Base-by-base conservation (phyloP, 1,140 invertebrate species). In the Neuroterus valhalla region DNA sequence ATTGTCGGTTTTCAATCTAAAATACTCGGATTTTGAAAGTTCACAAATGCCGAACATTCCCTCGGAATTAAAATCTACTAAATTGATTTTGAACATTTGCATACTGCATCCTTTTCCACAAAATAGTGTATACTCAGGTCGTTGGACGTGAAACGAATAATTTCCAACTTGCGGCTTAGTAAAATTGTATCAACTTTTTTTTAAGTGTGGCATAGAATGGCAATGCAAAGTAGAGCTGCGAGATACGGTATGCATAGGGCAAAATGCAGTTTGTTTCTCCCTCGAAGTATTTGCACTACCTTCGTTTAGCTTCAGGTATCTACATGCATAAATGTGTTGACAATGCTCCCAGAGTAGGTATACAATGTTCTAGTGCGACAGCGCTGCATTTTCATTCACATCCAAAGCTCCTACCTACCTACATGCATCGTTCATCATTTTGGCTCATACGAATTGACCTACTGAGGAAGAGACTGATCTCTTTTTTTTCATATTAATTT, bases 221-320 rank as follows among this genome's bases (percentile, higher is more conserved):
- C 55, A 62, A 62, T 62, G 55, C 55, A 62, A 62, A 62, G 55
- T 62, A 62, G 55, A 15, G 26, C 31, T 62, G 11, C 23, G 23
- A 31, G 21, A 62, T 62, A 62, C 15, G 21, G 55, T 38, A 62
- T 38, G 23, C 26, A 62, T 14, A 62, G 31, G 6, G 31, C 26
- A 62, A 14, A 62, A 62, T 31, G 31, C 52, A 62, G 26, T 62
- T 62, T 23, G 55, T 62, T 62, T 62, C 26, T 62, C 55, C 55
- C 31, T 23, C 23, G 19, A 55, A 55, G 52, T 55, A 23, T 23
- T 23, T 55, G 52, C 52, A 62, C 31, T 38, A 38, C 55, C 55
- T 62, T 62, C 55, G 55, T 62, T 62, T 62, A 62, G 55, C 55
- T 62, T 62, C 14, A 23, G 23, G 52, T 23, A 21, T 48, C 46